A percentile compares a stretch with the other conserved stretches of the same genome.
Evolutionary conservation across 2,888 invertebrate genomes (phyloP).

Genomic region (Limnephilus lunatus): DNA sequence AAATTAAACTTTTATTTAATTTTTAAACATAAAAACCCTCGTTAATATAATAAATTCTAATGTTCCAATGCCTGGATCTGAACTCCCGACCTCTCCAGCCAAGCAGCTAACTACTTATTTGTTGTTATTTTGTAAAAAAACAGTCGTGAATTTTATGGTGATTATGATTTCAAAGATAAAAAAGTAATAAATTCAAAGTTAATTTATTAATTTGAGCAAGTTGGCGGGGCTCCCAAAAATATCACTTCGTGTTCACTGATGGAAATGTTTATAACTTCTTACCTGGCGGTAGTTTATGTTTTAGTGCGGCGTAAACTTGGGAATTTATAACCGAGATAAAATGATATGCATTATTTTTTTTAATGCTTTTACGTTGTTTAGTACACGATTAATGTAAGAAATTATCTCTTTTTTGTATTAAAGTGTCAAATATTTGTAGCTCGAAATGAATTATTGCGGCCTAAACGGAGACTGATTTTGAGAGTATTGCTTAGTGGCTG

Average conservation of each 20-base stretch:
- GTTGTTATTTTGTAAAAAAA: conserved; percentile 3
- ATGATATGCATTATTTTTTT: conserved; percentile 7
- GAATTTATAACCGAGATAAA: conserved; percentile 42
- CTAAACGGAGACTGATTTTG: neutral
- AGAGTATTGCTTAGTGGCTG: neutral
- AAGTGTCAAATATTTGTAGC: neutral
- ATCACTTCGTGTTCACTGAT: conserved; percentile 23
- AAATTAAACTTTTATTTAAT: neutral
- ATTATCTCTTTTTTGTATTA: neutral
- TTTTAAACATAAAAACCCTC: neutral
- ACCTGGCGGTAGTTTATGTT: conserved; percentile 29
- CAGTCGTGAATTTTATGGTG: neutral
- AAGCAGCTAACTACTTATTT: neutral
- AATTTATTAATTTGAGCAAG: conserved; percentile 26
- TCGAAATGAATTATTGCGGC: neutral
- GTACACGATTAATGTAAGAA: neutral
- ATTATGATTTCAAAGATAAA: conserved; percentile 13
- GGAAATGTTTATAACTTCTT: conserved; percentile 29
- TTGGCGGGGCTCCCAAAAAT: conserved; percentile 4
- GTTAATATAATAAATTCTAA: neutral
- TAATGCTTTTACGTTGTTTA: neutral
- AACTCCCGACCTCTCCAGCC: neutral
- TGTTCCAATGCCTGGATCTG: neutral
- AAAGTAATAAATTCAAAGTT: conserved; percentile 23
- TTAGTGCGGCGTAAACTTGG: conserved; percentile 23